phyloP scores from a whole-genome alignment of 2,113 vertebrate genomes.

The Scatophagus argus region DNA sequence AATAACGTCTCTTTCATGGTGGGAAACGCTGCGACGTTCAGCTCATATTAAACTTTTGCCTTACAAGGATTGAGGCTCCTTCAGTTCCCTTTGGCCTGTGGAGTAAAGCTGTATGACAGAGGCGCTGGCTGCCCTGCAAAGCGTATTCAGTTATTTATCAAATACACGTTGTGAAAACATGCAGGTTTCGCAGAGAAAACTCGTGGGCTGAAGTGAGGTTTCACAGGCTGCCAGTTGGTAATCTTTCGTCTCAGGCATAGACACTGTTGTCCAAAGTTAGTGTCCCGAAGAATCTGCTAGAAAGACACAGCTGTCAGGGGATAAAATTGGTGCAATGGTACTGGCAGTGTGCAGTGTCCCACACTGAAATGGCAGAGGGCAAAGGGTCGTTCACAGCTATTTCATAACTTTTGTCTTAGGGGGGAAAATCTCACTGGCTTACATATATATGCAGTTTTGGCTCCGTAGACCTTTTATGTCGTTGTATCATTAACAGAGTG shows the following conservation, averaged over 20 bases:
- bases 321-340: conserved; percentile 84
- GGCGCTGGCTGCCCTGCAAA: conserved; percentile 14
- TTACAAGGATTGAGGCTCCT: conserved; percentile 80
- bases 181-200: conserved; percentile 45
- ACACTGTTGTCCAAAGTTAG: conserved; percentile 85
- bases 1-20: conserved; percentile 77
- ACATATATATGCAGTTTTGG: neutral
- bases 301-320: conserved; percentile 86
- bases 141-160: conserved; percentile 27
- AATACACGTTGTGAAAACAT: conserved; percentile 17
- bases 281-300: conserved; percentile 83
- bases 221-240: conserved; percentile 67
- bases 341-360: conserved; percentile 62
- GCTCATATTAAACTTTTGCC: conserved; percentile 82
- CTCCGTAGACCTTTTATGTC: neutral
- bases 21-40: conserved; percentile 64
- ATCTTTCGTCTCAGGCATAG: conserved; percentile 73
- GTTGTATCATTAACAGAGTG: conserved; percentile 12
- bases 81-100: conserved; percentile 35
- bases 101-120: neutral
- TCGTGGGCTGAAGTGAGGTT: conserved; percentile 49
- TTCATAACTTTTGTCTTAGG: conserved; percentile 49
- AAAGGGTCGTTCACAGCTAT: conserved; percentile 77
- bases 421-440: neutral
- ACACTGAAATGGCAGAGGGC: conserved; percentile 79